A percentile compares a stretch with the other conserved stretches of the same genome.
Evolutionary conservation across 2,797 vertebrate species (phyloP).

Genomic region (Pristis pectinata): DNA sequence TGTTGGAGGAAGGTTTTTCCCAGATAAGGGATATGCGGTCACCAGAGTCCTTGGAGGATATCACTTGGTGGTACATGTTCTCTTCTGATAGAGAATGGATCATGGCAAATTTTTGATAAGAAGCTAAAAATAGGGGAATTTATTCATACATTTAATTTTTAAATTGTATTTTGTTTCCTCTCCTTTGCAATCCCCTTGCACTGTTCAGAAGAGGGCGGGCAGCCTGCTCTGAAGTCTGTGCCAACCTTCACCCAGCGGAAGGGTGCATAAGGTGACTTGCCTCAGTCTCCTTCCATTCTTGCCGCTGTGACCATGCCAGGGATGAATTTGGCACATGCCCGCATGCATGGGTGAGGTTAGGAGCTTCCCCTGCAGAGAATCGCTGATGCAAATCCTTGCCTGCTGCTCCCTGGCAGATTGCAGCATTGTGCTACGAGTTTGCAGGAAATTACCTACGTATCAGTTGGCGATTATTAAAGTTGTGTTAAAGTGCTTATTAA

Average conservation of each 20-base stretch:
- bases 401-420: background rate
- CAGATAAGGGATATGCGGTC: background rate
- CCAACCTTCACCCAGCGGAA: constrained; percentile 14
- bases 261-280: background rate
- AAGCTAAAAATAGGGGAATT: background rate
- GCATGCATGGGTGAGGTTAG: background rate
- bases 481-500: background rate
- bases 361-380: background rate
- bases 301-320: background rate
- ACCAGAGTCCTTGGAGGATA: background rate
- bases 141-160: background rate
- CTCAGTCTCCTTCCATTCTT: background rate
- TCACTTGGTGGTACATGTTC: background rate
- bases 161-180: background rate
- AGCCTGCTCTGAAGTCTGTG: background rate
- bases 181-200: background rate
- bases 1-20: background rate
- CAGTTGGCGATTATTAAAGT: background rate
- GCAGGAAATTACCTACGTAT: background rate
- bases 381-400: background rate
- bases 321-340: background rate
- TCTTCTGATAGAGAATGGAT: background rate
- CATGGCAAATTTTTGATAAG: background rate
- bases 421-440: background rate
- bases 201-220: background rate